These are phyloP conservation scores for Chelonus formosanus DNA, from an alignment of 2,888 invertebrate genomes.

Conservation along the genomic window DNA sequence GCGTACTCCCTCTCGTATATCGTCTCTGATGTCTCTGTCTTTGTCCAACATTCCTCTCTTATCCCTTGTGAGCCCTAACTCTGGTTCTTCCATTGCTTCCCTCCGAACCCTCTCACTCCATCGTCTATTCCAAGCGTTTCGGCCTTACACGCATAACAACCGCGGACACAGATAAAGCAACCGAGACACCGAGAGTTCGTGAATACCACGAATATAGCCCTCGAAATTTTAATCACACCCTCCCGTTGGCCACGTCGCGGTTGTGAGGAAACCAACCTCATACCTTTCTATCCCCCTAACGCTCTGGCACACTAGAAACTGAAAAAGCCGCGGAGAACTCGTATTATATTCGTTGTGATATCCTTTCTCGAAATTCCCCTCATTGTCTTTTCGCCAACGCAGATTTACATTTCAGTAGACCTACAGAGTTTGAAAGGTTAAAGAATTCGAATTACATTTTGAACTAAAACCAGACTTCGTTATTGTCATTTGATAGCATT, in stretches of 20 bases:
- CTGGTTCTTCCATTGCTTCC: conserved; percentile 1
- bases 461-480: too few relatives aligned
- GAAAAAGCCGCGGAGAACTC: conserved; percentile 24
- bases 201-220: conserved; percentile 32
- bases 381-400: conserved; percentile 2
- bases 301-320: conserved; percentile 12
- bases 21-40: conserved; percentile 36
- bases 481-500: too few relatives aligned
- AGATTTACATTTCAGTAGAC: conserved; percentile 29
- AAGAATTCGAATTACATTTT: conserved; percentile 8
- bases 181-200: background rate
- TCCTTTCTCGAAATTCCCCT: background rate
- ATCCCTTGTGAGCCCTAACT: too few relatives aligned
- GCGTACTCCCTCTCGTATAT: conserved; percentile 40
- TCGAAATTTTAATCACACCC: conserved; percentile 43
- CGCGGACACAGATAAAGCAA: conserved; percentile 26
- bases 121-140: conserved; percentile 20
- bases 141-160: conserved; percentile 33
- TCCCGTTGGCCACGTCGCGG: conserved; percentile 29
- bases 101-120: conserved; percentile 13
- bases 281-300: conserved; percentile 11
- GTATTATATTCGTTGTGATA: conserved; percentile 20
- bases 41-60: conserved; percentile 25
- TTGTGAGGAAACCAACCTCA: conserved; percentile 31
- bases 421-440: conserved; percentile 5